Percentiles rank a stretch among this genome's conserved stretches.
Conservation (phyloP, 2,113 vertebrate genomes). For the Rattus norvegicus region DNA sequence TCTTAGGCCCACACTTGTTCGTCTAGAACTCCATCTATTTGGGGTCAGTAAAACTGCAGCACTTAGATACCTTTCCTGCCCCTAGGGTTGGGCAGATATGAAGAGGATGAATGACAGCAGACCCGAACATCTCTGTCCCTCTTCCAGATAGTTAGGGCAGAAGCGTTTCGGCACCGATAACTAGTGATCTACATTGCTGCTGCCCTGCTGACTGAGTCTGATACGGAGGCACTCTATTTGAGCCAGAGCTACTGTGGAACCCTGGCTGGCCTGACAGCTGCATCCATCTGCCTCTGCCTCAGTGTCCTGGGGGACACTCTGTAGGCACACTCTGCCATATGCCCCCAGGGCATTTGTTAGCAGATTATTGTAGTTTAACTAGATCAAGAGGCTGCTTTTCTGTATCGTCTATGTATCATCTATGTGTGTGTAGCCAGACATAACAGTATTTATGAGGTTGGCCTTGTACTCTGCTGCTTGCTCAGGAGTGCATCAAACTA, state of each 20-base stretch:
- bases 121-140: slow-evolving; percentile 36
- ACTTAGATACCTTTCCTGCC: slow-evolving; percentile 32
- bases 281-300: background rate
- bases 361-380: background rate
- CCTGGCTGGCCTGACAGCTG: too few relatives aligned
- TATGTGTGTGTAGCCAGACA: background rate
- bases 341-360: slow-evolving; percentile 31
- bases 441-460: background rate
- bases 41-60: slow-evolving; percentile 4
- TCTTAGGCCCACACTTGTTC: background rate
- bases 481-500: slow-evolving; percentile 26
- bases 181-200: background rate
- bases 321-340: background rate
- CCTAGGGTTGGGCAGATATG: background rate
- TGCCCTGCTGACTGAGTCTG: background rate
- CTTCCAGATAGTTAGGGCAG: background rate
- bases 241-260: background rate
- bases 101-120: background rate
- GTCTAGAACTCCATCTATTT: background rate
- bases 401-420: background rate
- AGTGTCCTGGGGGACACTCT: too few relatives aligned
- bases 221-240: background rate
- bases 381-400: slow-evolving; percentile 9
- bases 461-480: slow-evolving; percentile 55
- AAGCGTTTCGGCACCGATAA: background rate